A percentile compares a stretch with the other conserved stretches of the same genome.
Evolutionary conservation across 1,140 invertebrate species (phyloP).

Genomic region (Lucilia sericata): DNA sequence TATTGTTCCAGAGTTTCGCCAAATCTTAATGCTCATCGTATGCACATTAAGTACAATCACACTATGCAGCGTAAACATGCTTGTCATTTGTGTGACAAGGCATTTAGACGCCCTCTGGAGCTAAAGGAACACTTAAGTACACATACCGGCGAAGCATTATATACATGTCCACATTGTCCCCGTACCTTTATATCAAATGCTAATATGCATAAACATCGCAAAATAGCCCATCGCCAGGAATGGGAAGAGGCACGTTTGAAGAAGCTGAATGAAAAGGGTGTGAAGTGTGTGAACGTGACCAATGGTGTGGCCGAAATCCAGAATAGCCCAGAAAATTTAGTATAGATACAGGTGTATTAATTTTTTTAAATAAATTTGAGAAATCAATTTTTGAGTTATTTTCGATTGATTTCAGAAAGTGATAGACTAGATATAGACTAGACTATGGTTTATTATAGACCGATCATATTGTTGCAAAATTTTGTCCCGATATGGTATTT

Average conservation of each 20-base stretch:
- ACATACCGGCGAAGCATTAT: conserved; percentile 60
- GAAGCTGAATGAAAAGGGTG: neutral
- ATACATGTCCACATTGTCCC: conserved; percentile 61
- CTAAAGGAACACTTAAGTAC: conserved; percentile 63
- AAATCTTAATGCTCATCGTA: conserved; percentile 60
- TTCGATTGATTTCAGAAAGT: too few relatives aligned
- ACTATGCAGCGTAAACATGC: conserved; percentile 54
- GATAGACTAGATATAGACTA: too few relatives aligned
- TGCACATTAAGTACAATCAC: conserved; percentile 63
- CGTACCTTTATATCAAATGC: conserved; percentile 63
- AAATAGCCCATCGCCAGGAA: conserved; percentile 63
- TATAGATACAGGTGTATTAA: neutral
- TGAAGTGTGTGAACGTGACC: neutral
- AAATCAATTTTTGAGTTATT: too few relatives aligned
- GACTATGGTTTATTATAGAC: too few relatives aligned
- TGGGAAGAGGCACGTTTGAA: conserved; percentile 36
- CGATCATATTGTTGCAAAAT: too few relatives aligned
- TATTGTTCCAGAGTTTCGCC: conserved; percentile 63
- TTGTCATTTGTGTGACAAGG: conserved; percentile 62
- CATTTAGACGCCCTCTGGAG: conserved; percentile 55
- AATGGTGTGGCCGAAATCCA: neutral
- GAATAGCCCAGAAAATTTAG: neutral
- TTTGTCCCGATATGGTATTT: too few relatives aligned
- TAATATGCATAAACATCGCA: conserved; percentile 66
- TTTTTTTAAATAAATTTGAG: neutral